Evolutionary conservation across 1,140 invertebrate genomes (phyloP).

Genomic region (Dinothrombium tinctorium): DNA sequence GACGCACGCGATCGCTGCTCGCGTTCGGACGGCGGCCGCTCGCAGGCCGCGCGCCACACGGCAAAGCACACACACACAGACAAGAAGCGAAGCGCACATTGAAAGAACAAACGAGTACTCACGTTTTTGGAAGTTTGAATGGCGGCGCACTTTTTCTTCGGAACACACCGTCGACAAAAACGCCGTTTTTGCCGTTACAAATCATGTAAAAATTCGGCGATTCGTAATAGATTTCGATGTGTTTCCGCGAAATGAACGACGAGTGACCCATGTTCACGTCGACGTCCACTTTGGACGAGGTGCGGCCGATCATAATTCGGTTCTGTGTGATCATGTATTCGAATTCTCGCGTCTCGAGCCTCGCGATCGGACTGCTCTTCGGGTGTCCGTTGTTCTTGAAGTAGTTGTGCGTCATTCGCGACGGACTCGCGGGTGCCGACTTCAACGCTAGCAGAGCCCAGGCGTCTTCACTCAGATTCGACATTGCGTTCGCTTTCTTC

Average conservation of each 20-base stretch:
- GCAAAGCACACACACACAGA: too few relatives aligned
- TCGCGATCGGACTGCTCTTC: constrained; percentile 38
- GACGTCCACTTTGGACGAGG: constrained; percentile 82
- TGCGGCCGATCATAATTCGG: constrained; percentile 69
- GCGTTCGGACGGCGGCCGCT: too few relatives aligned
- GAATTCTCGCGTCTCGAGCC: constrained; percentile 71
- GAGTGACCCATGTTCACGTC: constrained; percentile 97
- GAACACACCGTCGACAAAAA: constrained; percentile 90
- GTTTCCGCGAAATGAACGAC: constrained; percentile 80
- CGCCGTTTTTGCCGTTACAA: constrained; percentile 91
- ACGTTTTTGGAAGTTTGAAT: constrained; percentile 71
- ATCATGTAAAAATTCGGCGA: constrained; percentile 76
- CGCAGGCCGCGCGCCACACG: too few relatives aligned
- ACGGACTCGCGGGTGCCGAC: constrained; percentile 56
- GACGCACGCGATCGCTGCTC: too few relatives aligned
- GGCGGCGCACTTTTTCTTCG: constrained; percentile 74
- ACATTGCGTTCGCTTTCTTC: too few relatives aligned
- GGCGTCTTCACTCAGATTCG: constrained; percentile 30
- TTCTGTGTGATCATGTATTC: constrained; percentile 74
- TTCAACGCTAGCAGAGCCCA: constrained; percentile 65
- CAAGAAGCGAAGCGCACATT: too few relatives aligned
- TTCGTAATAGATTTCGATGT: constrained; percentile 81
- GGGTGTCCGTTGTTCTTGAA: constrained; percentile 38
- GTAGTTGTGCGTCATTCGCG: too few relatives aligned
- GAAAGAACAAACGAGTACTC: too few relatives aligned